Evolutionary conservation across 2,797 vertebrate species (phyloP).

Genomic region (Heterohyrax brucei): DNA sequence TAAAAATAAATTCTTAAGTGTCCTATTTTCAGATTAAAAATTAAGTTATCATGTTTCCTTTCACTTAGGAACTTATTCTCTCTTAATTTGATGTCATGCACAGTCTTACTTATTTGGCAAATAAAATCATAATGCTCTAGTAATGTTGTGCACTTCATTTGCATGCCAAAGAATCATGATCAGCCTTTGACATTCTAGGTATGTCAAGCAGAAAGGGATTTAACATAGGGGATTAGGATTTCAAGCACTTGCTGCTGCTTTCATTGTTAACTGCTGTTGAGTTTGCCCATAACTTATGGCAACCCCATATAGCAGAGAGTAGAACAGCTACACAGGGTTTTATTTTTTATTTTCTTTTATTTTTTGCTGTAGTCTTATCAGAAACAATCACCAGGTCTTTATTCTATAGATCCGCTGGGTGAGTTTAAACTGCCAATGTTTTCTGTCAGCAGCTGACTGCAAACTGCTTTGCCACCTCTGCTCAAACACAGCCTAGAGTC

Average conservation of each 20-base stretch:
- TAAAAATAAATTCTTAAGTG: constrained; percentile 26
- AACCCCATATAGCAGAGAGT: no score
- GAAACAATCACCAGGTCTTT: no score
- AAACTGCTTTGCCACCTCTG: no score
- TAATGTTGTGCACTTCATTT: background rate
- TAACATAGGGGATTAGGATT: background rate
- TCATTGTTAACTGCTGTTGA: no score
- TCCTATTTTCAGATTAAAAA: constrained; percentile 6
- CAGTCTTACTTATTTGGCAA: background rate
- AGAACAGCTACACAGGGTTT: no score
- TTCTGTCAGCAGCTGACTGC: no score
- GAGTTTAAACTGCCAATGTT: no score
- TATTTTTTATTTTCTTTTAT: no score
- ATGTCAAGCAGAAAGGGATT: background rate
- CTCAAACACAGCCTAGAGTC: background rate
- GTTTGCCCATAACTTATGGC: no score
- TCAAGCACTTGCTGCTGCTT: background rate
- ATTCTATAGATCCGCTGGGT: no score
- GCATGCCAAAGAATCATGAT: background rate
- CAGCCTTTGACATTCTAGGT: background rate
- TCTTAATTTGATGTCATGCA: background rate
- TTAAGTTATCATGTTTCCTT: background rate
- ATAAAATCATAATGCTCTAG: background rate
- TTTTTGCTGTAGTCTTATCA: no score
- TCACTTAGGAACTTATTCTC: background rate